phyloP scores from a whole-genome alignment of 2,888 invertebrate species.

The Nomada lathburiana region DNA sequence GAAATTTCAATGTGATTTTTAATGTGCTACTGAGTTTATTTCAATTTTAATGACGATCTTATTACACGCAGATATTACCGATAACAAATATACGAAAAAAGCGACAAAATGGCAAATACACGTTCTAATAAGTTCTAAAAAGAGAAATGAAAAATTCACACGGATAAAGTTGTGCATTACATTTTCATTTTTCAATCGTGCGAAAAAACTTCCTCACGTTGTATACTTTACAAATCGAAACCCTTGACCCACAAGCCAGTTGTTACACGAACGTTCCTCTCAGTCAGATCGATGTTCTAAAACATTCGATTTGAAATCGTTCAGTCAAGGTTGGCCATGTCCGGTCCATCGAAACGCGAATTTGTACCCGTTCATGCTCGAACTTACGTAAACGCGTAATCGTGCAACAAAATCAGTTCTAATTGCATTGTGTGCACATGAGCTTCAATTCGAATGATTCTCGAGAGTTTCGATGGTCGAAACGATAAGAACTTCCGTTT shows the following conservation, averaged over 20 bases:
- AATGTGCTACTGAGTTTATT: too few species aligned
- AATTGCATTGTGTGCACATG: conserved; percentile 40
- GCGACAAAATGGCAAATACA: too few species aligned
- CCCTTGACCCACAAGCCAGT: conserved; percentile 25
- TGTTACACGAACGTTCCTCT: too few species aligned
- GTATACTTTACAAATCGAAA: neutral
- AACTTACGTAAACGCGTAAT: conserved; percentile 61
- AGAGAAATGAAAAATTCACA: too few species aligned
- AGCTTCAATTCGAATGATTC: conserved; percentile 32
- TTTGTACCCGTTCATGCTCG: conserved; percentile 47
- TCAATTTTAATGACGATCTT: too few species aligned
- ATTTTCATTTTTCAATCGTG: too few species aligned
- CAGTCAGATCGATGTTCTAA: conserved; percentile 27
- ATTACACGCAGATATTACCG: too few species aligned
- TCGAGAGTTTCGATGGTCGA: conserved; percentile 27
- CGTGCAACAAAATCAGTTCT: conserved; percentile 31
- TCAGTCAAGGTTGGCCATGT: conserved; percentile 52
- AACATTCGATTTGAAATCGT: conserved; percentile 26
- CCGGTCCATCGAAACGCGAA: conserved; percentile 43
- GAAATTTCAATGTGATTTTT: too few species aligned
- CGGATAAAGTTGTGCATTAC: too few species aligned
- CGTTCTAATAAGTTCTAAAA: too few species aligned
- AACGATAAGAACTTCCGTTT: conserved; percentile 28
- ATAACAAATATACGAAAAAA: too few species aligned
- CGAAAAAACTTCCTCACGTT: too few species aligned